Base-by-base conservation (phyloP, 1,140 invertebrate genomes). In the Zaprionus inermis region DNA sequence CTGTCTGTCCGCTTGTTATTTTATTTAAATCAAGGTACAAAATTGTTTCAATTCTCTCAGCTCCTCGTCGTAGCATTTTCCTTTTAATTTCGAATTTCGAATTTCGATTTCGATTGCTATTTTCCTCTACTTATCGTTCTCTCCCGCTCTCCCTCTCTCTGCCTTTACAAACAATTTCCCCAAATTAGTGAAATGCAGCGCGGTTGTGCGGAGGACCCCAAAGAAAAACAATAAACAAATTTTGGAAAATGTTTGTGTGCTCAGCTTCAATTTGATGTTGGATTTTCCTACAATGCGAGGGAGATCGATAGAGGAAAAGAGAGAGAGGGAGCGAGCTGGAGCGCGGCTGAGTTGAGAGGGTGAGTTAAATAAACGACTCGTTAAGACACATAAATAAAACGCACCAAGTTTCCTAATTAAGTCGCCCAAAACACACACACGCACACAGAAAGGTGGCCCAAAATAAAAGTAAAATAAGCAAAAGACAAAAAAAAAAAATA, bases 341-440 rank as follows among this genome's bases (percentile, higher is more conserved):
- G 38, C 34, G 3, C 44, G 24, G 36, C 36, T 16, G 44, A 46
- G 44, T n/a, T 16, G 51, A 36, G 77, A 59, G 81, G 75, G 67
- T 85, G 81, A 69, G 81, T 76, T 85, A 76, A 86, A 86, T 82
- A 88, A 86, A 86, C 82, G 82, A 86, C 79, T 86, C 83, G 82
- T 88, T 86, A 82, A 86, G 83, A 86, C 79, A 82, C 82, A 86
- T 86, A 86, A 86, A 86, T 86, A 86, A 86, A 82, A 88, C 41
- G 83, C 82, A 79, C 69, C 76, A 88, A 84, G 76, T 86, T 88
- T 79, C 80, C 82, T 86, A 86, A 86, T 86, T 86, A 86, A 86
- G 82, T 86, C 79, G 83, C 79, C 75, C 63, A 56, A 61, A 16
- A 58, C 72, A 72, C 51, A 30, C 44, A 65, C 76, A 72, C 61